phyloP scores from a whole-genome alignment of 2,113 vertebrate genomes.

The Cathartes aura region DNA sequence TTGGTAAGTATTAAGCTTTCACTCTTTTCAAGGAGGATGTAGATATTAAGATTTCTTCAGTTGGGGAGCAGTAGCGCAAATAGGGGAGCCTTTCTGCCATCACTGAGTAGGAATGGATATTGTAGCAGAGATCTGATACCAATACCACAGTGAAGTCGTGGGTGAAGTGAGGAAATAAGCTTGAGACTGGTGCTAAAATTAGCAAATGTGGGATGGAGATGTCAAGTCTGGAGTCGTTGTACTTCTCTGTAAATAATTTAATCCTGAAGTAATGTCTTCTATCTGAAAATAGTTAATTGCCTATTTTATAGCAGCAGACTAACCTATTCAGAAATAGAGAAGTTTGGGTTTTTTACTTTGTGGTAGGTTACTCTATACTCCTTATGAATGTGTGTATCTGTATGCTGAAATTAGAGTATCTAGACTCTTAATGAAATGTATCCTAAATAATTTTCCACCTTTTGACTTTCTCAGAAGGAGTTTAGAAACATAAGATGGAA shows the following conservation, averaged over 20 bases:
- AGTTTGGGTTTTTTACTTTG: not conserved
- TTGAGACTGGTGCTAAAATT: not conserved
- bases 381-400: not conserved
- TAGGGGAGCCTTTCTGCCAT: not conserved
- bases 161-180: slow-evolving; percentile 36
- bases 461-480: not conserved
- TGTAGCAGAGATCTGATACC: not conserved
- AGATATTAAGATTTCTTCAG: not conserved
- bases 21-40: not conserved
- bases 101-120: not conserved
- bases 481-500: not conserved
- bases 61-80: not conserved
- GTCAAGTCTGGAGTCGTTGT: not conserved
- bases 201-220: not conserved
- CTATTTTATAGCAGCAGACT: not conserved
- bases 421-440: not conserved
- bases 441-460: not conserved
- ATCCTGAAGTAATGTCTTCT: slow-evolving; percentile 15
- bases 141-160: not conserved
- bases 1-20: not conserved
- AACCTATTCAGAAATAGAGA: not conserved
- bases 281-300: not conserved
- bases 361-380: not conserved
- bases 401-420: not conserved
- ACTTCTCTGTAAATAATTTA: slow-evolving; percentile 17